Evolutionary conservation across 2,797 vertebrate genomes (phyloP), one percentile per base, ranked within the genome.

Genomic region (Tolypeutes matacus): DNA sequence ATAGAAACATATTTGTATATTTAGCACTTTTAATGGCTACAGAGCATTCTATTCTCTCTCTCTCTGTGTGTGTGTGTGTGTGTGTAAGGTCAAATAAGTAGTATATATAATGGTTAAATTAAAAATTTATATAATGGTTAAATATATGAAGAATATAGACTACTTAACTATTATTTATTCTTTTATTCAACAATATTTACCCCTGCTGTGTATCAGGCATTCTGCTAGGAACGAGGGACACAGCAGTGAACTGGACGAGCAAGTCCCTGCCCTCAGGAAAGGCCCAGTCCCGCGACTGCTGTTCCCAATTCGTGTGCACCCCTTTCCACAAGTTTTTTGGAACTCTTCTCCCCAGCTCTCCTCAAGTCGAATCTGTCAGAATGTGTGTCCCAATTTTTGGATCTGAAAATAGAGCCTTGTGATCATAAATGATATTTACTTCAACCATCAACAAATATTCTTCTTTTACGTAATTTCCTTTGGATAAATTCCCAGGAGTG

Each of bases 401-500:
- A 49, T 85, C 34, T 12, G 36, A 91, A 88, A 88, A 34, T 10
- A 76, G 18, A 70, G 53, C 51, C 39, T 39, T n/a, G 1, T 49
- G 42, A 86, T 51, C 36, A 25, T 18, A 60, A 93, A 65, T 5
- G 77, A 80, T 5, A 17, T 10, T 36, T 73, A 9, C 5, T 3
- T 9, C 13, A 0, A 75, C n/a, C 60, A 12, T 70, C 56, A 73
- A 69, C 11, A 46, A 62, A 80, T 34, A 58, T 25, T 60, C 51
- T 69, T 78, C 42, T 82, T n/a, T 51, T 81, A 60, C 53, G 29
- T 80, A 58, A 95, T 82, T 91, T 92, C 81, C 58, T 93, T 73
- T 60, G 82, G 89, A 75, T 81, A 89, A 65, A 87, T 87, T 90
- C 93, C 90, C 64, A 91, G 77, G 84, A 56, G n/a, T 36, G 31